Conservation (phyloP, 2,888 invertebrate genomes). For the Acheta domesticus region DNA sequence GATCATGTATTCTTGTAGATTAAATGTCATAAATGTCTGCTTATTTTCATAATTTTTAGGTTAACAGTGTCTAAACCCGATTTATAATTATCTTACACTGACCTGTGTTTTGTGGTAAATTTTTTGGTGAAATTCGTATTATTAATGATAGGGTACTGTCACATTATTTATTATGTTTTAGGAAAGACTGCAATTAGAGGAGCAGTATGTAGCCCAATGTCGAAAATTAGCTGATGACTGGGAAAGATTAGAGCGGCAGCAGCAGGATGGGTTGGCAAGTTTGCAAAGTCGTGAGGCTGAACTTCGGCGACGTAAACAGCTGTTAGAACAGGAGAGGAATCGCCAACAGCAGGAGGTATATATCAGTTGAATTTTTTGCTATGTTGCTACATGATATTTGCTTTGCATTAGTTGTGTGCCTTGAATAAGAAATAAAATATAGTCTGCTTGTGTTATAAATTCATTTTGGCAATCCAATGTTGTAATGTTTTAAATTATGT, state of each 20-base stretch:
- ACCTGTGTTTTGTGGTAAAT: too few relatives aligned
- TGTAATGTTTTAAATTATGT: too few relatives aligned
- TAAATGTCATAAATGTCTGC: too few relatives aligned
- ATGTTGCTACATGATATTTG: not conserved
- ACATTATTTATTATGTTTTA: slow-evolving; percentile 28
- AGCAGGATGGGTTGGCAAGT: slow-evolving; percentile 57
- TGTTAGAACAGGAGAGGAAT: slow-evolving; percentile 53
- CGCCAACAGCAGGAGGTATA: slow-evolving; percentile 52
- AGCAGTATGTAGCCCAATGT: slow-evolving; percentile 67
- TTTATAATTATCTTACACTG: too few relatives aligned
- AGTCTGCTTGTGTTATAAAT: too few relatives aligned
- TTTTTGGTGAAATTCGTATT: too few relatives aligned
- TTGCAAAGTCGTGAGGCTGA: slow-evolving; percentile 58
- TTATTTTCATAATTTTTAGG: too few relatives aligned
- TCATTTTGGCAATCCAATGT: too few relatives aligned
- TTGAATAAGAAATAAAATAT: not conserved
- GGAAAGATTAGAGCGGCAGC: slow-evolving; percentile 59
- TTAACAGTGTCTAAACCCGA: too few relatives aligned
- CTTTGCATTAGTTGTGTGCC: not conserved
- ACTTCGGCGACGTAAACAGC: slow-evolving; percentile 52
- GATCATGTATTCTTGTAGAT: too few relatives aligned
- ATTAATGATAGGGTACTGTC: too few relatives aligned
- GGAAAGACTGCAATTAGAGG: slow-evolving; percentile 56
- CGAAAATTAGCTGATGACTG: slow-evolving; percentile 51
- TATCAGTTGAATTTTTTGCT: slow-evolving; percentile 45